phyloP scores from a whole-genome alignment of 2,888 invertebrate species.

The Caenorhabditis auriculariae region DNA sequence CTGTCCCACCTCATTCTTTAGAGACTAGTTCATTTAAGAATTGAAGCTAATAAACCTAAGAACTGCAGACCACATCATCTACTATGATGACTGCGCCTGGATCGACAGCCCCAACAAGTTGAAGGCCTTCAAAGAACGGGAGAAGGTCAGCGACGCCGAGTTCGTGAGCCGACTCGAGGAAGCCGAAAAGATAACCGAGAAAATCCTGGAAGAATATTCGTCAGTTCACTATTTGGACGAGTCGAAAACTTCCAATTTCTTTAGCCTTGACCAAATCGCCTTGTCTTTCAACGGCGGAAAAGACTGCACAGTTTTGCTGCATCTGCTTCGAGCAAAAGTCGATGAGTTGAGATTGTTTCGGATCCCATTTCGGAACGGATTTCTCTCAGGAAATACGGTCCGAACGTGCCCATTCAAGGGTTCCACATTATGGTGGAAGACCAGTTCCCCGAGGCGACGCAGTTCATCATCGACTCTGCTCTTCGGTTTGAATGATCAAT shows the following conservation, averaged over 20 bases:
- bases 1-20: too few species aligned
- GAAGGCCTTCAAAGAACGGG: constrained; percentile 23
- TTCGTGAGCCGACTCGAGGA: constrained; percentile 45
- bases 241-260: constrained; percentile 65
- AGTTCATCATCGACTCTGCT: constrained; percentile 74
- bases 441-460: constrained; percentile 81
- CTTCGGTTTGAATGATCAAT: constrained; percentile 19
- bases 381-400: constrained; percentile 49
- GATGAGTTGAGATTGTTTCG: constrained; percentile 36
- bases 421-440: constrained; percentile 80
- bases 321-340: constrained; percentile 67
- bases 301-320: constrained; percentile 90
- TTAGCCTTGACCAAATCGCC: constrained; percentile 77
- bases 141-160: constrained; percentile 30
- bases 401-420: constrained; percentile 67
- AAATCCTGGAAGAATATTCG: constrained; percentile 58
- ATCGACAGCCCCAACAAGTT: constrained; percentile 56
- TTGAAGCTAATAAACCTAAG: too few species aligned
- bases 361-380: background rate
- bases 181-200: constrained; percentile 64
- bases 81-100: constrained; percentile 66
- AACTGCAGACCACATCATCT: constrained; percentile 66
- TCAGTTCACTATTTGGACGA: constrained; percentile 16
- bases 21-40: background rate
- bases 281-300: constrained; percentile 97